phyloP scores from a whole-genome alignment of 2,888 invertebrate genomes.

The Agrochola litura region DNA sequence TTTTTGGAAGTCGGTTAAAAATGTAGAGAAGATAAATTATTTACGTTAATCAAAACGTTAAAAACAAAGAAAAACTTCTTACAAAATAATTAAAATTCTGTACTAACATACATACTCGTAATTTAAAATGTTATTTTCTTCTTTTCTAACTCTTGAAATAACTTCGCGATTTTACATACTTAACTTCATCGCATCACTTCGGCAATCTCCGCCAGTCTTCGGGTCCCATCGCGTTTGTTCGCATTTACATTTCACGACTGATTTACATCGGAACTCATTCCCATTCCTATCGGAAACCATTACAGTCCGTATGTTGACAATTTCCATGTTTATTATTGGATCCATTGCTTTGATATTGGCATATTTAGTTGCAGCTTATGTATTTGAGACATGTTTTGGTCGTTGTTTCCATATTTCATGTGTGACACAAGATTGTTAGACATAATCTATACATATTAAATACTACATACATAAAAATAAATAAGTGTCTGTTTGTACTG shows the following conservation, averaged over 20 bases:
- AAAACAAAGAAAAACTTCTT: background rate
- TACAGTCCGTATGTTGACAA: constrained; percentile 54
- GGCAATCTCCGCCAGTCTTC: constrained; percentile 54
- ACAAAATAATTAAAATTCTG: background rate
- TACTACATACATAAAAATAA: too few species aligned
- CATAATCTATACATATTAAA: too few species aligned
- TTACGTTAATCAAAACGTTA: background rate
- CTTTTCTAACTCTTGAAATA: constrained; percentile 13
- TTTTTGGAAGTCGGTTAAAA: too few species aligned
- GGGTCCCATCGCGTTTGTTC: constrained; percentile 29
- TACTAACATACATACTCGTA: background rate
- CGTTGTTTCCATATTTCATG: background rate
- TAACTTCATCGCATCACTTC: constrained; percentile 46
- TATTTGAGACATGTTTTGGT: constrained; percentile 23
- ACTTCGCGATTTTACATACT: constrained; percentile 11
- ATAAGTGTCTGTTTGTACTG: too few species aligned
- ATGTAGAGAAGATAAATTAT: too few species aligned
- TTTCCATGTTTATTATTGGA: constrained; percentile 53
- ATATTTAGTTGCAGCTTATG: constrained; percentile 25
- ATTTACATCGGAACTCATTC: constrained; percentile 58
- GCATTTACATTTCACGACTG: constrained; percentile 53
- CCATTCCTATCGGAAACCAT: constrained; percentile 46
- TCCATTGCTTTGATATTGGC: constrained; percentile 37
- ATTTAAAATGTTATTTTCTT: constrained; percentile 1
- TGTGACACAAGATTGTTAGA: background rate